Evolutionary conservation across 1,140 invertebrate genomes (phyloP).

Genomic region (Periplaneta americana): DNA sequence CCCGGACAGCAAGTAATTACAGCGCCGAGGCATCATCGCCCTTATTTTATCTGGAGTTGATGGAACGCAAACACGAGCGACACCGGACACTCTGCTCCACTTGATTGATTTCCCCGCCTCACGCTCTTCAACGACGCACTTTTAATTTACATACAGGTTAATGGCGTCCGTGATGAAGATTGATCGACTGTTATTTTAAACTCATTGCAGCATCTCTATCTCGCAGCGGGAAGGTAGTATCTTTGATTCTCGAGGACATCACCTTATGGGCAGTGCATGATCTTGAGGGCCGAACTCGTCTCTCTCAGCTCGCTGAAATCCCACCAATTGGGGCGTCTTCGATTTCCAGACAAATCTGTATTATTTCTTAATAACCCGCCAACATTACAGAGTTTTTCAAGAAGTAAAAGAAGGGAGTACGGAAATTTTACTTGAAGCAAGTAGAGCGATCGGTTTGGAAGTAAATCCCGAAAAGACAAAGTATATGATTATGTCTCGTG

Average conservation of each 20-base stretch:
- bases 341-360: no score
- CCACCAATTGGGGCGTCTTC: no score
- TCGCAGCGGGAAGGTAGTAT: background rate
- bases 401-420: no score
- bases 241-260: background rate
- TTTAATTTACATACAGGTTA: background rate
- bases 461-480: no score
- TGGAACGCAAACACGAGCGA: background rate
- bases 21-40: background rate
- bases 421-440: no score
- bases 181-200: background rate
- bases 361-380: no score
- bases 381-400: no score
- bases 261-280: no score
- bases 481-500: no score
- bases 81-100: background rate
- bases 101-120: background rate
- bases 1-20: background rate
- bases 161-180: background rate
- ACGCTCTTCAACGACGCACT: background rate
- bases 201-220: background rate
- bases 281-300: no score
- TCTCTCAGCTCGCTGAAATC: no score
- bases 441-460: no score
- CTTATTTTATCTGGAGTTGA: background rate